Evolutionary conservation across 2,888 invertebrate genomes (phyloP).

Genomic region (Pediacus dermestoides): DNA sequence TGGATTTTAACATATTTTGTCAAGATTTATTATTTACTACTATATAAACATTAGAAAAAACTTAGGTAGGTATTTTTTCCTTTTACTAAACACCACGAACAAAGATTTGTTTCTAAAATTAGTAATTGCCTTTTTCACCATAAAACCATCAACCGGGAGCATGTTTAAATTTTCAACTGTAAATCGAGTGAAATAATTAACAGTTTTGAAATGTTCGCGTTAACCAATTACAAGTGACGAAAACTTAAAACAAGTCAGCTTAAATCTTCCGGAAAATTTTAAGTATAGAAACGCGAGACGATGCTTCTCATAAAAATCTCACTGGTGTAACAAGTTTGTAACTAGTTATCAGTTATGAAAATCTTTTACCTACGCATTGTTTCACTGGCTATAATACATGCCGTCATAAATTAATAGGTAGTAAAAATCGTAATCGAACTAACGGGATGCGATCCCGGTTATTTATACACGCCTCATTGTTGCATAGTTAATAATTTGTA

Average conservation of each 20-base stretch:
- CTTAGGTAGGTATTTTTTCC: too few species aligned
- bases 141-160: constrained; percentile 20
- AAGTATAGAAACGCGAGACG: too few species aligned
- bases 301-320: constrained; percentile 5
- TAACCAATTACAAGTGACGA: constrained; percentile 37
- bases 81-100: too few species aligned
- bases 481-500: too few species aligned
- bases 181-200: constrained; percentile 37
- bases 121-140: too few species aligned
- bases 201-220: constrained; percentile 27
- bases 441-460: constrained; percentile 7
- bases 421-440: constrained; percentile 8
- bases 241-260: constrained; percentile 22
- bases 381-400: constrained; percentile 10
- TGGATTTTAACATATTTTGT: too few species aligned
- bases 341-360: constrained; percentile 25
- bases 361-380: constrained; percentile 31
- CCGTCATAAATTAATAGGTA: constrained; percentile 8
- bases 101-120: too few species aligned
- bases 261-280: constrained; percentile 32
- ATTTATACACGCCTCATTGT: too few species aligned
- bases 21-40: too few species aligned
- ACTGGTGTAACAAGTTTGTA: constrained; percentile 10
- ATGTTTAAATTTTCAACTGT: constrained; percentile 27
- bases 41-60: too few species aligned